These are phyloP conservation scores for Anneissia japonica DNA, from an alignment of 35 echinoderm and acorn worm genomes.

Conservation along the genomic window DNA sequence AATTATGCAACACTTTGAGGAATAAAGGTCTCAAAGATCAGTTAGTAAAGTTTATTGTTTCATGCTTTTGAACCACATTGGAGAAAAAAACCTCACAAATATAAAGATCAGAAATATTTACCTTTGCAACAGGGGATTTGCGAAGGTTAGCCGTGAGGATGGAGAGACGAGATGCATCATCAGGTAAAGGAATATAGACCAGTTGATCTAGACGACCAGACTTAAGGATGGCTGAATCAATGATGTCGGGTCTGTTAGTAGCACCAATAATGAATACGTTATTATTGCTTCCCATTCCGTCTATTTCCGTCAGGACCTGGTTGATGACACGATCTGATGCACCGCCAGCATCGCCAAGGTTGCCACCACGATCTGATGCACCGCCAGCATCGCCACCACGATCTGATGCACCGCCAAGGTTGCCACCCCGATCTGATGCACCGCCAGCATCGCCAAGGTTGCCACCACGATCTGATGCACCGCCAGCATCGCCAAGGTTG, in stretches of 20 bases:
- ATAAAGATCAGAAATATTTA: constrained; percentile 63
- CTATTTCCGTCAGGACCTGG: constrained; percentile 92
- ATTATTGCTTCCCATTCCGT: constrained; percentile 93
- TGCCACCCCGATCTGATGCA: constrained; percentile 82
- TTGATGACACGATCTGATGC: constrained; percentile 94
- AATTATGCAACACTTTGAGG: too few relatives aligned
- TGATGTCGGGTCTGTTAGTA: constrained; percentile 97
- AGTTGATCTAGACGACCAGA: constrained; percentile 93
- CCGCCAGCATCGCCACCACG: constrained; percentile 96
- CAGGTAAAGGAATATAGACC: constrained; percentile 90
- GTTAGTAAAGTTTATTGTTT: too few relatives aligned
- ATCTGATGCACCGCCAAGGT: constrained; percentile 87
- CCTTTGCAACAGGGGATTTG: constrained; percentile 83
- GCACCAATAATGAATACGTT: constrained; percentile 99
- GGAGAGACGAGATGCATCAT: constrained; percentile 73
- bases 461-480: constrained; percentile 82
- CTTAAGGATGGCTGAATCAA: constrained; percentile 91
- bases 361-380: constrained; percentile 87
- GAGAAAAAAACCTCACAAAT: too few relatives aligned
- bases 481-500: constrained; percentile 87
- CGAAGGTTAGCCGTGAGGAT: constrained; percentile 89
- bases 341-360: constrained; percentile 89
- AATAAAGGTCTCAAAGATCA: too few relatives aligned
- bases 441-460: constrained; percentile 96
- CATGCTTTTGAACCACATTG: too few relatives aligned